Evolutionary conservation across 35 echinoderm and acorn worm species (phyloP), one percentile per base, ranked within the genome.

Genomic region (Heliocidaris tuberculata): DNA sequence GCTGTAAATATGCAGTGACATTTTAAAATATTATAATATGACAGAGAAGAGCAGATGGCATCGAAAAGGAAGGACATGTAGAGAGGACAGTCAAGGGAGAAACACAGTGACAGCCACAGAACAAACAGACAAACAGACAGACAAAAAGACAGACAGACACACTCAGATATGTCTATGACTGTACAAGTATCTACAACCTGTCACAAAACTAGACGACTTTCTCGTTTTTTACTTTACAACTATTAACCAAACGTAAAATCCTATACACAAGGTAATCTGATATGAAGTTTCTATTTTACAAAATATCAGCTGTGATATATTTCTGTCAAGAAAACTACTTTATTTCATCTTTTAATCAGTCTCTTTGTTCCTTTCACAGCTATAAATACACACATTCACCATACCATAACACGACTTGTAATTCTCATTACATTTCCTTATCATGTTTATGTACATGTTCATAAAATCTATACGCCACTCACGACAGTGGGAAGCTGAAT

Each of bases 151-250:
- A 65, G 12, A 65, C 60, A 70, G 65, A 78, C 17, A 21, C 3
- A 78, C 8, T 78, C 21, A 21, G 21, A n/a, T 56, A 12, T 56
- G 52, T 56, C 52, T 56, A 56, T 56, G 5, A 78, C 5, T 78
- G 21, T 78, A 78, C 21, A 78, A 78, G 27, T 78, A 78, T 78
- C 21, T n/a, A 78, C 65, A 78, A 78, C 27, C 21, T 78, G 27
- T 78, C 65, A 78, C 65, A 78, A 78, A 78, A 78, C 65, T 78
- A 78, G 65, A 78, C 17, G 27, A 78, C 65, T 78, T 78, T 78
- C 65, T 78, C 21, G 19, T 78, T 78, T 78, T 78, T 78, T 21
- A 27, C 19, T 78, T 27, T 78, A 78, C 21, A 78, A n/a, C 65
- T 78, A 78, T n/a, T n/a, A n/a, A 70, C 27, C 65, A 78, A n/a